Percentiles rank a stretch among this genome's conserved stretches.
Conservation (phyloP, 2,113 vertebrate genomes). For the Lycaon pictus region DNA sequence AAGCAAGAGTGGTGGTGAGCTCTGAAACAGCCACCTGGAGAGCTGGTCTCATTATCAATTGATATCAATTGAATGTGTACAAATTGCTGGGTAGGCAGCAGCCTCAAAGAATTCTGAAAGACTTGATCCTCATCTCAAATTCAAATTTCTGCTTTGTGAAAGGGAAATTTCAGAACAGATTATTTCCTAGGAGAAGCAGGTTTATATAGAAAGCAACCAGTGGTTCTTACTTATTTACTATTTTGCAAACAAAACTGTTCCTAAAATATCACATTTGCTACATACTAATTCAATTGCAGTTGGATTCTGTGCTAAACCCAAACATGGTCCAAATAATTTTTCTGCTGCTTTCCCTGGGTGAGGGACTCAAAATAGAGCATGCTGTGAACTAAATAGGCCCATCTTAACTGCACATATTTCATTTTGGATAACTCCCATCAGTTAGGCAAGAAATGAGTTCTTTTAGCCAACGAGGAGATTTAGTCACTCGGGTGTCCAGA, state of each 20-base stretch:
- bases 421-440: not conserved
- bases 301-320: not conserved
- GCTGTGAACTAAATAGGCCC: not conserved
- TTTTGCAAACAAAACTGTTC: not conserved
- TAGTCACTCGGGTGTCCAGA: not conserved
- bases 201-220: conserved; percentile 39
- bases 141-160: conserved; percentile 8
- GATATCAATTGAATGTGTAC: not conserved
- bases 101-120: not conserved
- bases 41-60: conserved; percentile 9
- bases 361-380: not conserved
- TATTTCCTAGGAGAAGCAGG: not conserved
- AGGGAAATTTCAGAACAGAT: not conserved
- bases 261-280: not conserved
- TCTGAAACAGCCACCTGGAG: not conserved
- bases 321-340: not conserved
- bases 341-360: not conserved
- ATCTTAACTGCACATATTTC: not conserved
- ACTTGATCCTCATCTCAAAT: not conserved
- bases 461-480: not conserved
- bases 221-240: not conserved
- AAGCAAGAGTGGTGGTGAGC: not conserved
- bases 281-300: conserved; percentile 1
- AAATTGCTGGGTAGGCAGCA: not conserved
- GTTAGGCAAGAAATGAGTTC: not conserved